Evolutionary conservation across 2,888 invertebrate species (phyloP), one percentile per base, ranked within the genome.

Genomic region (Synergus laeviventris): DNA sequence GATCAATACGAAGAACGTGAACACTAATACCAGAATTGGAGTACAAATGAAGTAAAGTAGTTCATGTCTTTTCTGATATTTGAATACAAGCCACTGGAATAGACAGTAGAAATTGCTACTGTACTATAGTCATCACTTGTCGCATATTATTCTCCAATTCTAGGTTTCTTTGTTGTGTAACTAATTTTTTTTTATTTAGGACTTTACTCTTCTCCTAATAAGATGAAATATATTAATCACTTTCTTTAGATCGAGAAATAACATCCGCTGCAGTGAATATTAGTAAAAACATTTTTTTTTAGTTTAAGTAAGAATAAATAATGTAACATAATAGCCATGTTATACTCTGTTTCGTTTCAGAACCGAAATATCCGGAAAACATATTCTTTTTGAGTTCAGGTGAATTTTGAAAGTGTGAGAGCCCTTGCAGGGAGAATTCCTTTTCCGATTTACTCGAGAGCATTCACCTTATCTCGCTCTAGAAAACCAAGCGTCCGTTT

Each of bases 1-100:
- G 79, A 81, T 79, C 79, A 77, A 81, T 79, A 78, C 78, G 76
- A 81, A 81, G 81, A 81, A 78, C 79, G 75, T 78, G 78, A 76
- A 81, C 75, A 75, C 56, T 73, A 59, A 73, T 64, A 73, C 64
- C 78, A 77, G 80, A 78, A 80, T 77, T 78, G 77, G 73, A 78
- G 76, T 78, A 80, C 77, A 80, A 80, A 80, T 78, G 78, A 66
- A 81, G 77, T 70, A 59, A 81, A 81, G 78, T 81, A 78, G 75
- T 74, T 77, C 73, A 75, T 73, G 60, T 60, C 60, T 61, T 66
- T 76, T 60, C 66, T 61, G 62, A 76, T 79, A 79, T 81, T 80
- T 78, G 74, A 77, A 77, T 76, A 74, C 77, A 77, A 79, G 75
- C 75, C 64, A 62, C 76, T 70, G 49, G 7, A 49, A n/a, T 49